A percentile compares a stretch with the other conserved stretches of the same genome.
phyloP scores from a whole-genome alignment of 2,113 vertebrate genomes.

The Leptobrachium ailaonicum region DNA sequence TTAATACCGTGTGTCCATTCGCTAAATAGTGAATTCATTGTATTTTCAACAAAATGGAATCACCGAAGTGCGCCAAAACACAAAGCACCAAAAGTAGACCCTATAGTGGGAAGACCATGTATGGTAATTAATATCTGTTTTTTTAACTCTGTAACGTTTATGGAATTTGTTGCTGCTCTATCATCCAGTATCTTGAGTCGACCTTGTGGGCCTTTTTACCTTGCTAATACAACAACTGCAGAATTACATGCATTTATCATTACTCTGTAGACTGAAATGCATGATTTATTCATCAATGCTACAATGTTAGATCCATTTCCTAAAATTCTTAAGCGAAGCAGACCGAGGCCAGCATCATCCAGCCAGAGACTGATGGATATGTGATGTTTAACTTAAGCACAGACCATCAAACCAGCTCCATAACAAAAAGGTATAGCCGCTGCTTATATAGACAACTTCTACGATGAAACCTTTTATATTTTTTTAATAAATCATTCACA shows the following conservation, averaged over 20 bases:
- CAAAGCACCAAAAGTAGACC: no score
- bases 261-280: not conserved
- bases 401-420: not conserved
- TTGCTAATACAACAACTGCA: not conserved
- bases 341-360: not conserved
- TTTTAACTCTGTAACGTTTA: no score
- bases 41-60: no score
- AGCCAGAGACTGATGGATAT: not conserved
- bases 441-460: no score
- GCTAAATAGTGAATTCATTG: no score
- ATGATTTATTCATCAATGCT: conserved; percentile 26
- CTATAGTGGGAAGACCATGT: no score
- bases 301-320: conserved; percentile 31
- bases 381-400: not conserved
- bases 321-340: not conserved
- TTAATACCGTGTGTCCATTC: no score
- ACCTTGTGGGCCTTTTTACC: not conserved
- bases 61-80: no score
- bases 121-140: no score
- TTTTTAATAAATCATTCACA: no score
- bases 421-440: no score
- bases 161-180: not conserved
- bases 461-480: no score
- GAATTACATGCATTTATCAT: not conserved
- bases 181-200: not conserved